Base-by-base conservation (phyloP, 2,888 invertebrate genomes). In the Aricia artaxerxes region DNA sequence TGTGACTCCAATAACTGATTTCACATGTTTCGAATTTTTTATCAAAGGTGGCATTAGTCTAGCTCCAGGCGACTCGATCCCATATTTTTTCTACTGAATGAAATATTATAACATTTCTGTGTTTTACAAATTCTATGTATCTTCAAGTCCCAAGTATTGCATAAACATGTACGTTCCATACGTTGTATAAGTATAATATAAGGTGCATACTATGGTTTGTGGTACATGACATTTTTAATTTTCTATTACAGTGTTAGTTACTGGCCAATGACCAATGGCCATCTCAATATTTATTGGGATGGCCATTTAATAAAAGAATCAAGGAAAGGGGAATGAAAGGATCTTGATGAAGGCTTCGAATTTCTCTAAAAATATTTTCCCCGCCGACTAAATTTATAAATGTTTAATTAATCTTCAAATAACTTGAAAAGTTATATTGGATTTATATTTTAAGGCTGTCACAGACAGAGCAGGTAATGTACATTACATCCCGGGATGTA, bases 381-480 rank as follows among this genome's bases (percentile, higher is more conserved):
- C 13, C 75, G 11, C 24, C 13, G 7, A 53, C 79, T 75, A 73
- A 57, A 73, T 79, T 80, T 76, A 13, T 78, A 69, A 72, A 76
- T 80, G 44, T 78, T 79, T 60, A 38, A 64, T 80, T 79, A 79
- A 61, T 79, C 35, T 78, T 72, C n/a, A 31, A 78, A 60, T 79
- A 75, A 72, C 61, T 73, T 75, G 64, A 77, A 64, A 60, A 72
- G 24, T 69, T 64, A 57, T 57, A 64, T 80, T 31, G 13, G 35
- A 53, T 72, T 79, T 49, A 40, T 78, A 24, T 24, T 64, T 72
- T 49, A 40, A 24, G 24, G 24, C 24, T 24, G 24, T 24, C 24
- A 24, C 0, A 24, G 24, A 24, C 24, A 24, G 24, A 24, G 24
- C 24, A 24, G 24, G 24, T 24, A 24, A 24, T 24, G 24, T 24